Percentiles rank a stretch among this genome's conserved stretches.
Conservation (phyloP, 2,888 invertebrate species). For the Microdon myrmicae region DNA sequence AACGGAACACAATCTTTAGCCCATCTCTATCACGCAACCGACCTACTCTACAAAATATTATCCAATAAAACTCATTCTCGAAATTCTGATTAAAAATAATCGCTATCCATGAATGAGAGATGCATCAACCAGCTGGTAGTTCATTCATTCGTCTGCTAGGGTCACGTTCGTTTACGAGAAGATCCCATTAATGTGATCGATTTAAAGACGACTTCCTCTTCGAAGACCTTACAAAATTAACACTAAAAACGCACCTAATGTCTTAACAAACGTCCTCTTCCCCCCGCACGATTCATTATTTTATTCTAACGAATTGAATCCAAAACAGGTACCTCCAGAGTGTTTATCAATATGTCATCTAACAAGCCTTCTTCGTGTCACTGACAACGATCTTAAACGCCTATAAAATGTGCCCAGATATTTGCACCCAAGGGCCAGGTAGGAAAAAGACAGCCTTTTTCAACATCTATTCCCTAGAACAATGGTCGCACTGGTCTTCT, state of each 20-base stretch:
- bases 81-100: conserved; percentile 48
- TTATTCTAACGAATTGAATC: conserved; percentile 33
- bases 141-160: conserved; percentile 24
- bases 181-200: conserved; percentile 36
- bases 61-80: conserved; percentile 16
- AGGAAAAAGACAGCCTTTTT: conserved; percentile 1
- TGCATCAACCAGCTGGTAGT: conserved; percentile 18
- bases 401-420: conserved; percentile 51
- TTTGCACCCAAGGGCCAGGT: conserved; percentile 48
- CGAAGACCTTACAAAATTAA: conserved; percentile 37
- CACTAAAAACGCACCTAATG: conserved; percentile 34
- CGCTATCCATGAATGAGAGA: conserved; percentile 43
- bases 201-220: conserved; percentile 37
- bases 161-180: conserved; percentile 36
- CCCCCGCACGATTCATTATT: conserved; percentile 16
- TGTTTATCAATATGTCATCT: conserved; percentile 45
- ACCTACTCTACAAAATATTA: conserved; percentile 34
- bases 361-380: conserved; percentile 44
- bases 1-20: conserved; percentile 19
- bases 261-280: conserved; percentile 17
- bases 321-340: conserved; percentile 36
- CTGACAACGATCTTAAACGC: conserved; percentile 48
- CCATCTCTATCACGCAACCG: conserved; percentile 41
- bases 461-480: neutral
- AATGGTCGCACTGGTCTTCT: conserved; percentile 26